Evolutionary conservation across 1,140 invertebrate genomes (phyloP), one percentile per base, ranked within the genome.

Genomic region (Diploscapter pachys): DNA sequence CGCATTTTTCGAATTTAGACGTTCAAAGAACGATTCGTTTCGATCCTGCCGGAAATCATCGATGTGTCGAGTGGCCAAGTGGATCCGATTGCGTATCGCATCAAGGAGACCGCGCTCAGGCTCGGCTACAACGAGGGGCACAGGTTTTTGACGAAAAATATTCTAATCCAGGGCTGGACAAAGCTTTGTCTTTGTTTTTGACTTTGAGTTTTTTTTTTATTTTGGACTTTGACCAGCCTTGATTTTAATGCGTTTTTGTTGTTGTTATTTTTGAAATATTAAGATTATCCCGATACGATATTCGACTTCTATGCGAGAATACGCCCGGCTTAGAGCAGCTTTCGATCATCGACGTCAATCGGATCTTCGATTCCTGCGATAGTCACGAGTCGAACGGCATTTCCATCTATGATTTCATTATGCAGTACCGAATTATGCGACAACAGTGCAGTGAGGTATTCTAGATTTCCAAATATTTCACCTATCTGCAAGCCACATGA

Each of bases 11-110:
- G 13, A 5, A 61, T 70, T 6, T 57, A 76, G 75, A 51, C 66
- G 63, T 76, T 76, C 55, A 76, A 76, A 72, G 75, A 76, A 5
- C 59, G 75, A 3, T 76, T 76, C 63, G 52, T 76, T 50, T 65
- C 70, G 56, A 66, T 73, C 55, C 75, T 76, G 8, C 75, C 75
- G 31, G 75, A 76, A 62, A 76, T 76, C 56, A 76, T 76, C 63
- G 75, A 76, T 53, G 63, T 76, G 31, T 76, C 75, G 5, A 72
- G 69, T 50, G 75, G 75, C 57, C 66, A 55, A 31, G 72, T 75
- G 53, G 75, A 76, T 56, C 52, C 63, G 48, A 63, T 76, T 9
- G 54, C 72, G 5, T 56, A 63, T 6, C 50, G 72, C 48, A 55
- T 71, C 8, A 57, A 71, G 50, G 63, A 76, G 63, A 63, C 69